A percentile compares a stretch with the other conserved stretches of the same genome.
Conservation (phyloP, 2,113 vertebrate genomes). For the Nansenia antarctica region DNA sequence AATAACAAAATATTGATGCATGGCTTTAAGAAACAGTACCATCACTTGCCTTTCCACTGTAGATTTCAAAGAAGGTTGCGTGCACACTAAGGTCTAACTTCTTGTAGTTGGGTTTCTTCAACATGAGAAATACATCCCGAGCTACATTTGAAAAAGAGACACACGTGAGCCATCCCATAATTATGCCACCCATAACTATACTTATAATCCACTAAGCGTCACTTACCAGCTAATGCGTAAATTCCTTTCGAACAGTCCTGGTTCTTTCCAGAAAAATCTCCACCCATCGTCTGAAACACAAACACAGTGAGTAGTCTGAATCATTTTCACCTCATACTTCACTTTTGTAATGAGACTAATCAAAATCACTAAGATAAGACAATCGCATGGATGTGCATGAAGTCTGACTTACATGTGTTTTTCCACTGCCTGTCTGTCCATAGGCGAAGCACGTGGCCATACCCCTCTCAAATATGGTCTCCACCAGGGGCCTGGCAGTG, state of each 20-base stretch:
- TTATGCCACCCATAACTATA: not conserved
- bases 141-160: slow-evolving; percentile 69
- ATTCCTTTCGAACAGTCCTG: slow-evolving; percentile 99
- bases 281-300: slow-evolving; percentile 91
- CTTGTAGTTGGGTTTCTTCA: slow-evolving; percentile 97
- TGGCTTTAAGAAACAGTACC: not conserved
- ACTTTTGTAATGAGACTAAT: not conserved
- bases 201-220: not conserved
- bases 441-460: slow-evolving; percentile 99
- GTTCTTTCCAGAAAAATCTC: slow-evolving; percentile 97
- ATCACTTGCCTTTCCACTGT: slow-evolving; percentile 91
- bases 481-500: slow-evolving; percentile 94
- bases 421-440: slow-evolving; percentile 97
- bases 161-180: not conserved
- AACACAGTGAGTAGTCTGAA: not conserved
- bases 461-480: slow-evolving; percentile 97
- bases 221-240: slow-evolving; percentile 93
- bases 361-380: not conserved
- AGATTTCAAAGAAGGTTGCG: slow-evolving; percentile 99
- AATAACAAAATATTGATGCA: not conserved
- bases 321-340: not conserved
- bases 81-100: slow-evolving; percentile 97
- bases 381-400: not conserved
- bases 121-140: slow-evolving; percentile 97
- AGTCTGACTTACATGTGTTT: slow-evolving; percentile 89